A percentile compares a stretch with the other conserved stretches of the same genome.
These are phyloP conservation scores for Dolichoris vasculosae DNA, from an alignment of 1,140 invertebrate species.

Conservation along the genomic window DNA sequence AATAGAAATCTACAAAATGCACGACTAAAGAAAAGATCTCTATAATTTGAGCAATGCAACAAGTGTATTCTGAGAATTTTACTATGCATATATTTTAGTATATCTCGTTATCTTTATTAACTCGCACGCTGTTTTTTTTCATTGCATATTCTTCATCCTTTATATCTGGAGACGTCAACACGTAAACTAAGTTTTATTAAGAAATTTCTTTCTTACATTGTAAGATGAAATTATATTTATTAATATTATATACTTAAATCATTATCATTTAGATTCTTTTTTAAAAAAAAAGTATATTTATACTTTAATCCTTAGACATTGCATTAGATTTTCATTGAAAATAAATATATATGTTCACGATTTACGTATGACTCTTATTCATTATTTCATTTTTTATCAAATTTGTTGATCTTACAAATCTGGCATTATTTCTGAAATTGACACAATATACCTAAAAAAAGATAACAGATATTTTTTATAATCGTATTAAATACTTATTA, in stretches of 20 bases:
- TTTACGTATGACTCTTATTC: too few species aligned
- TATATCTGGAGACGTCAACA: neutral
- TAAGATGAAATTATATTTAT: neutral
- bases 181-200: neutral
- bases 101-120: constrained; percentile 3
- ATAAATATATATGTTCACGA: too few species aligned
- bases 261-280: neutral
- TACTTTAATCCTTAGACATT: neutral
- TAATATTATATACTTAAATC: neutral
- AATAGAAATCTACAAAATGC: neutral
- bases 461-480: too few species aligned
- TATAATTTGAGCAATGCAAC: constrained; percentile 48
- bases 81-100: neutral
- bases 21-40: constrained; percentile 1
- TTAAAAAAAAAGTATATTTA: neutral
- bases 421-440: too few species aligned
- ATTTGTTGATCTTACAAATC: too few species aligned
- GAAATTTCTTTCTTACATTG: neutral
- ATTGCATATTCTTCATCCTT: neutral
- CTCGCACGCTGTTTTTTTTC: neutral
- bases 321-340: too few species aligned
- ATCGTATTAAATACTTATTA: too few species aligned
- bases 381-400: too few species aligned
- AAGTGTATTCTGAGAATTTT: constrained; percentile 30
- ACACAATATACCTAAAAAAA: too few species aligned